Evolutionary conservation across 2,888 invertebrate species (phyloP), one percentile per base, ranked within the genome.

Genomic region (Panopea generosa): DNA sequence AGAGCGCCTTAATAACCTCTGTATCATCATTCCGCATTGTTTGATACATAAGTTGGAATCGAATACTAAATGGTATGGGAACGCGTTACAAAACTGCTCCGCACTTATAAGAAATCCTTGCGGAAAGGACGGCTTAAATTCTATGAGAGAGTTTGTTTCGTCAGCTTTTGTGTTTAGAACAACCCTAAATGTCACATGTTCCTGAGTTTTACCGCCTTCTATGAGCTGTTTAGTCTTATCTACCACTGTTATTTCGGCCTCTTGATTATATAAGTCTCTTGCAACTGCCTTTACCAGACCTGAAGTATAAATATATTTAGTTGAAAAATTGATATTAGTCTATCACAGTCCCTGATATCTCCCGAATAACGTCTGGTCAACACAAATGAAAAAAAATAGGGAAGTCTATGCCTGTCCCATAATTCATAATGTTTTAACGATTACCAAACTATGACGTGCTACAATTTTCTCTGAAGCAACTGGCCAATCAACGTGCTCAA

Each of bases 11-110:
- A 86, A 72, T 40, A 89, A 49, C 50, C 81, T 76, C 65, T 85
- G 85, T 16, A 91, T 81, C 78, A 84, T 85, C 38, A 74, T 59
- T 3, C 91, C 91, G 57, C 84, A 84, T 56, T 91, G 91, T 56
- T 76, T 73, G 7, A 91, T 84, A n/a, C 61, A 40, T 43, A 91
- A 67, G n/a, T 84, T 38, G n/a, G 77, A 66, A 67, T 91, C 88
- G 68, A 91, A 90, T 4, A 91, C 84, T n/a, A 91, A 76, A 77
- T 91, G 91, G 60, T 90, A 91, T 0, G 91, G 91, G 56, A 91
- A 88, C 6, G 89, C 87, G 1, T 84, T 65, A 77, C 90, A 89
- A 72, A 91, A 90, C 49, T 86, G 83, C 20, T 82, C 77, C 3
- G 86, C 82, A 60, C 77, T 85, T 27, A 89, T 81, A 7, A 74